These are phyloP conservation scores for Chaetorhynchus papuensis DNA, from an alignment of 2,113 vertebrate genomes.

Conservation along the genomic window DNA sequence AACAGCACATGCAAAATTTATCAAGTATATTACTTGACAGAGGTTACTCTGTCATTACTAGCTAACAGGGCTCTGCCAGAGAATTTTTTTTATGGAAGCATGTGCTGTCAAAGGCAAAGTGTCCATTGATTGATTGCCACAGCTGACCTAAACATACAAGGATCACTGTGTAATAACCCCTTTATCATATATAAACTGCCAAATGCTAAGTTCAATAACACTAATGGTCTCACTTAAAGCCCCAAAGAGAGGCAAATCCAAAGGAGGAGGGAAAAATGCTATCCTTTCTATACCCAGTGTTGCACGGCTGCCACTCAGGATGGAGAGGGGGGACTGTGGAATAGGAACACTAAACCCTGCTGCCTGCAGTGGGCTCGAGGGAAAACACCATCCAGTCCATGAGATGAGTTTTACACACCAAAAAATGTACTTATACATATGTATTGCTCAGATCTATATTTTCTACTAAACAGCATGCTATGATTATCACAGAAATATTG, in stretches of 20 bases:
- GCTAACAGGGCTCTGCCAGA: conserved; percentile 63
- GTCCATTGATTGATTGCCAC: conserved; percentile 73
- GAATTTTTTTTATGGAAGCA: conserved; percentile 65
- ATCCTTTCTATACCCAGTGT: not conserved
- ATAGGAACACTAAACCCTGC: accelerated
- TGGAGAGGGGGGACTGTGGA: not conserved
- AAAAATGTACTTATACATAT: not conserved
- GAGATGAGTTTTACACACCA: not conserved
- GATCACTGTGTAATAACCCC: conserved; percentile 69
- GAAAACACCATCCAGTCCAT: not conserved
- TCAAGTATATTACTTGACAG: conserved; percentile 74
- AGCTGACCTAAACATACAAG: conserved; percentile 72
- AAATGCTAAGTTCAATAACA: conserved; percentile 62
- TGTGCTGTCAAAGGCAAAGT: conserved; percentile 72
- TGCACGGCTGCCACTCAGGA: not conserved
- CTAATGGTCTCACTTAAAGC: conserved; percentile 57
- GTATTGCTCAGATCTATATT: not conserved
- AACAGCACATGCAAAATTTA: conserved; percentile 74
- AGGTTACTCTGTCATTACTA: conserved; percentile 72
- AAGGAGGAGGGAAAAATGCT: not conserved
- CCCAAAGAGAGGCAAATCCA: conserved; percentile 2
- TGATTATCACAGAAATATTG: not conserved
- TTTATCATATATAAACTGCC: conserved; percentile 74
- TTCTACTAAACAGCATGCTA: not conserved
- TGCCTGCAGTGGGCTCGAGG: not conserved